Evolutionary conservation across 2,797 vertebrate species (phyloP), one percentile per base, ranked within the genome.

Genomic region (Florisuga fusca): DNA sequence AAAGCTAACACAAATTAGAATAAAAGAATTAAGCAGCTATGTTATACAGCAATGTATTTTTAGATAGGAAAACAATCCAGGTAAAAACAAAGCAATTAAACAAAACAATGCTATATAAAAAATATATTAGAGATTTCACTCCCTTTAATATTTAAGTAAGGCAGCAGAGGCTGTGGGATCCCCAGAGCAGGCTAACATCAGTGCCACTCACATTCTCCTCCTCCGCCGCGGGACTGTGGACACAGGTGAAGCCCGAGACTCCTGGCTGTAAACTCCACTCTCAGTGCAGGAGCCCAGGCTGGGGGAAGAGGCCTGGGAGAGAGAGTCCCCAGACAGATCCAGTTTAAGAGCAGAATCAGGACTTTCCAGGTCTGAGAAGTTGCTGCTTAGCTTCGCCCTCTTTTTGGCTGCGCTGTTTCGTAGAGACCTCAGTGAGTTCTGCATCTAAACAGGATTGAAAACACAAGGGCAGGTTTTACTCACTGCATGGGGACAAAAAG

Each of bases 331-430:
- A 22, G 95, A 90, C 26, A 98, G 92, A 18, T 99, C 98, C 2
- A 98, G 95, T 68, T 96, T 99, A 63, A 98, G 76, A 1, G 98
- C 98, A 1, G 98, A 98, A 85, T 99, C 99, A 0, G 98, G 99
- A 79, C 99, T 99, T 90, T 99, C 99, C 13, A 98, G 96, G 5
- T 98, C 98, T 2, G 98, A 98, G 43, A 98, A 81, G 79, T 97
- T 98, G 55, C 98, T 95, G 86, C 97, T 98, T 21, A 98, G 98
- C 95, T 98, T 98, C 3, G 99, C 99, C 88, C 98, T 98, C 96
- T 99, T 99, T 97, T 99, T 99, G 48, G 99, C 99, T 1, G 99
- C 99, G 1, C 99, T 99, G 94, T 98, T 99, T n/a, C 98, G 98
- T 77, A 99, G 96, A 11, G 98, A 98, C 4, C 98, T 97, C 29